Percentiles rank a stretch among this genome's conserved stretches.
phyloP scores from a whole-genome alignment of 1,140 invertebrate species.

The Trypoxylus dichotomus region DNA sequence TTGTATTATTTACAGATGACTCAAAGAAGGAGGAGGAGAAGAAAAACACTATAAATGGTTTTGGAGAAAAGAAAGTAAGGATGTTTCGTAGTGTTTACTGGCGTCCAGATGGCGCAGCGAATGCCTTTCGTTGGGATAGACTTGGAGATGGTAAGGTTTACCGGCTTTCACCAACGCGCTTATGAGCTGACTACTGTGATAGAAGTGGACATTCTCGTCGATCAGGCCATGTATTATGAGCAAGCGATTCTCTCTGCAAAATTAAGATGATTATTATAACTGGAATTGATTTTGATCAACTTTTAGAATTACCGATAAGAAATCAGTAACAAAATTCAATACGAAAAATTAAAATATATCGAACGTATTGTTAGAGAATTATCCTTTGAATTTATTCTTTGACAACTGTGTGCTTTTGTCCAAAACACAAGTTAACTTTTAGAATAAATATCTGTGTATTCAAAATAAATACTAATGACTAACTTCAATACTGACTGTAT shows the following conservation, averaged over 20 bases:
- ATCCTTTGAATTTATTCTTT: too few relatives aligned
- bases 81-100: constrained; percentile 95
- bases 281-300: too few relatives aligned
- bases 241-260: constrained; percentile 80
- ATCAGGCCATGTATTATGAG: constrained; percentile 98
- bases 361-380: too few relatives aligned
- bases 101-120: constrained; percentile 89
- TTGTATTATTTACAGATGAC: constrained; percentile 26
- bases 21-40: background rate
- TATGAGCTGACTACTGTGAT: constrained; percentile 90
- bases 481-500: too few relatives aligned
- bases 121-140: constrained; percentile 94
- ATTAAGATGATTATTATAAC: background rate
- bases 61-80: constrained; percentile 88
- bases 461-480: too few relatives aligned
- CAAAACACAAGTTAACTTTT: too few relatives aligned
- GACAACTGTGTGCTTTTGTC: too few relatives aligned
- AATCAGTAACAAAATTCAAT: too few relatives aligned
- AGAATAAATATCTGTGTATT: too few relatives aligned
- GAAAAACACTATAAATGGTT: constrained; percentile 71
- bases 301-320: too few relatives aligned
- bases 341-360: too few relatives aligned
- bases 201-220: constrained; percentile 99
- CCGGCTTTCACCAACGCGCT: constrained; percentile 87
- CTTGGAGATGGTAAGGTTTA: constrained; percentile 88